Percentiles rank a stretch among this genome's conserved stretches.
Conservation (phyloP, 2,888 invertebrate genomes). For the Cerastis leucographa region DNA sequence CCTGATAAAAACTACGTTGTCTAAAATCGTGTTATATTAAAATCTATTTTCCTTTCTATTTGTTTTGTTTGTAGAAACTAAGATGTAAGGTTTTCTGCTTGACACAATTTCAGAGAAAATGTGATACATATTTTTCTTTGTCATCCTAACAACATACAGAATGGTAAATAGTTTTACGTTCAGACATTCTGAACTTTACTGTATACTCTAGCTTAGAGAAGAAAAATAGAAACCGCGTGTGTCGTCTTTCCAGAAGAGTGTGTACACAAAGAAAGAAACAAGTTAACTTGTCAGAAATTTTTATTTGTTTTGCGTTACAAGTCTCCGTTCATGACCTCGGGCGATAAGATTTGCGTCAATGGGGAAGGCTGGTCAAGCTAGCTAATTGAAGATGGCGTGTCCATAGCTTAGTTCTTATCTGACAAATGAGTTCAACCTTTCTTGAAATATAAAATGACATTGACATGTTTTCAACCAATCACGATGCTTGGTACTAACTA, state of each 20-base stretch:
- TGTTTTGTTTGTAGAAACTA: neutral
- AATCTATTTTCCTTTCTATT: neutral
- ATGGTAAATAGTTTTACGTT: conserved; percentile 12
- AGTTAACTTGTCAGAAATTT: conserved; percentile 23
- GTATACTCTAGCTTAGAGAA: conserved; percentile 2
- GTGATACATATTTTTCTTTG: conserved; percentile 5
- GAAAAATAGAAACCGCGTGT: conserved; percentile 10
- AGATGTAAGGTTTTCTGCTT: neutral
- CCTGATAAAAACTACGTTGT: neutral
- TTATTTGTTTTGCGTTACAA: conserved; percentile 9
- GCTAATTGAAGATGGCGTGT: too few relatives aligned
- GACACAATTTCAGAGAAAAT: neutral
- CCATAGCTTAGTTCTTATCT: too few relatives aligned
- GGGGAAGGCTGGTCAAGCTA: too few relatives aligned
- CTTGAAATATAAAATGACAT: too few relatives aligned
- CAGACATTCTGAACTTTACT: neutral
- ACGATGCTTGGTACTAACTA: too few relatives aligned
- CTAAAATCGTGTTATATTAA: neutral
- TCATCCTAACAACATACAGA: neutral
- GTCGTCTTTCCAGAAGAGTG: neutral
- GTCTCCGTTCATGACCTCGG: neutral
- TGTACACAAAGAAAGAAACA: conserved; percentile 2
- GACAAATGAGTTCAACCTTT: too few relatives aligned
- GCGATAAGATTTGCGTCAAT: neutral
- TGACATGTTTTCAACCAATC: too few relatives aligned